Conservation (phyloP, 2,797 vertebrate genomes). For the Urophycis tenuis region DNA sequence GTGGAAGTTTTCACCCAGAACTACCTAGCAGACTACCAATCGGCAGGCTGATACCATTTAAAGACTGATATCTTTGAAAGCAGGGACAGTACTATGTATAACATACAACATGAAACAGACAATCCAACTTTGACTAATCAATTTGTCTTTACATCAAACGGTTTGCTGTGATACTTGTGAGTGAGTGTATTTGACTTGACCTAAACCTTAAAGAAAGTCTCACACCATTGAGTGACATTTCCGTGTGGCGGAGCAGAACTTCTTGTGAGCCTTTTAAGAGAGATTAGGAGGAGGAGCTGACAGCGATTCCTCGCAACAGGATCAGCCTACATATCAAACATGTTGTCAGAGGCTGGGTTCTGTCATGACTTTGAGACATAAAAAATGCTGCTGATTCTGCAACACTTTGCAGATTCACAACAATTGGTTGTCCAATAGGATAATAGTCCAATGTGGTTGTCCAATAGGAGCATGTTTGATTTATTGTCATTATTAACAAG, state of each 20-base stretch:
- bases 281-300: conserved; percentile 38
- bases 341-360: background rate
- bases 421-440: too few species aligned
- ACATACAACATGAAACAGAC: background rate
- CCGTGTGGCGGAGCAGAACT: background rate
- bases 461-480: too few species aligned
- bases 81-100: background rate
- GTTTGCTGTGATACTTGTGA: background rate
- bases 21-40: background rate
- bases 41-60: background rate
- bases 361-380: background rate
- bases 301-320: conserved; percentile 13
- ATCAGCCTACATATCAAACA: background rate
- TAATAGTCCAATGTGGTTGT: too few species aligned
- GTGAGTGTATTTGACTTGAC: background rate
- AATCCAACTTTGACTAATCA: background rate
- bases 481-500: too few species aligned
- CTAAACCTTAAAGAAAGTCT: conserved; percentile 1
- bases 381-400: background rate
- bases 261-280: background rate
- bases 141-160: background rate
- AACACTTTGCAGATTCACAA: too few species aligned
- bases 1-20: too few species aligned
- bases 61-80: background rate
- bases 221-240: conserved; percentile 24